These are phyloP conservation scores for Elanoides forficatus DNA, from an alignment of 2,113 vertebrate genomes.

Conservation along the genomic window DNA sequence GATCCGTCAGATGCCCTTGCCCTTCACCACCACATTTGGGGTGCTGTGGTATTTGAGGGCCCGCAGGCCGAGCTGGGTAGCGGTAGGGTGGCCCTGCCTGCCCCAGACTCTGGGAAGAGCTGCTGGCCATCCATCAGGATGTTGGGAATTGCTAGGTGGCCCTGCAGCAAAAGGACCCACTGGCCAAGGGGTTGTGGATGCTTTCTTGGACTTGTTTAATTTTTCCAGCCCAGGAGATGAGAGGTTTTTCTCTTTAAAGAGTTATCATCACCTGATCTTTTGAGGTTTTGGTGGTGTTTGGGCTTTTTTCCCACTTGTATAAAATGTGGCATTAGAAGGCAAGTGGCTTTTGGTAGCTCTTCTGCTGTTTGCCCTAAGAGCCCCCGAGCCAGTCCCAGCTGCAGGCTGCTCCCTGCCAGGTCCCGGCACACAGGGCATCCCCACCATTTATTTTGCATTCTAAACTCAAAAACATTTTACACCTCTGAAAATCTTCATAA, in stretches of 20 bases:
- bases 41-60: background rate
- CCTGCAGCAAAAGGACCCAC: accelerated
- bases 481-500: slow-evolving; percentile 33
- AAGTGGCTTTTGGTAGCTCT: background rate
- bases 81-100: background rate
- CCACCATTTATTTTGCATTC: background rate
- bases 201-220: background rate
- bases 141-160: too few relatives aligned
- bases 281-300: background rate
- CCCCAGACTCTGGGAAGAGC: background rate
- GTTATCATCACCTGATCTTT: background rate
- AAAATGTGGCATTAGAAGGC: background rate
- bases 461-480: background rate
- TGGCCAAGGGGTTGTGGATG: background rate
- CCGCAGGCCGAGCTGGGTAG: accelerated
- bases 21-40: background rate
- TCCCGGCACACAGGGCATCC: background rate
- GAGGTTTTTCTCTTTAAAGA: background rate
- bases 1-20: accelerated
- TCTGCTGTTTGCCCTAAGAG: background rate
- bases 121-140: background rate
- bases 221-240: background rate
- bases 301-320: background rate
- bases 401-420: accelerated
- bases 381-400: background rate